phyloP scores from a whole-genome alignment of 2,113 vertebrate genomes.

The Raja brachyura region DNA sequence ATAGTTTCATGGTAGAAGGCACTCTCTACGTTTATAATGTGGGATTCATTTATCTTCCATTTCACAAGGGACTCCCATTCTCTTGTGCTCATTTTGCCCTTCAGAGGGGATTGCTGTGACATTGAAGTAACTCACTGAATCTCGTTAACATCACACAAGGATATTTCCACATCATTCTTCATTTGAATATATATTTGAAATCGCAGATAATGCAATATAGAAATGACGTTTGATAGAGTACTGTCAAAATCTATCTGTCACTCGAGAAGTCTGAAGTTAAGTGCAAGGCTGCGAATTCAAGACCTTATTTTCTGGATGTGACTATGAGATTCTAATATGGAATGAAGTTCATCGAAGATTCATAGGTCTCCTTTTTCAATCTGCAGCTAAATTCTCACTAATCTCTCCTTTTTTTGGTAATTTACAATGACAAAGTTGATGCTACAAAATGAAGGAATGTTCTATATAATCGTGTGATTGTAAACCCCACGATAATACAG shows the following conservation, averaged over 20 bases:
- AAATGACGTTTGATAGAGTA: not conserved
- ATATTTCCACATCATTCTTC: not conserved
- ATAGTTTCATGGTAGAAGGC: conserved; percentile 23
- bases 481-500: not conserved
- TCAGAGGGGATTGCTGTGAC: not conserved
- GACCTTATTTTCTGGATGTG: not conserved
- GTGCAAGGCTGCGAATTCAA: not conserved
- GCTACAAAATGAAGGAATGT: not conserved
- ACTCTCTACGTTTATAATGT: not conserved
- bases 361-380: not conserved
- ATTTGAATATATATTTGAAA: not conserved
- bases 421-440: not conserved
- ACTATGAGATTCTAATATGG: not conserved
- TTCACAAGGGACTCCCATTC: not conserved
- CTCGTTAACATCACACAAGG: not conserved
- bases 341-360: not conserved
- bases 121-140: not conserved
- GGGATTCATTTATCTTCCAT: conserved; percentile 22
- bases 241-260: conserved; percentile 14
- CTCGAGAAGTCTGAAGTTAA: not conserved
- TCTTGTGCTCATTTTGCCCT: not conserved
- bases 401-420: not conserved
- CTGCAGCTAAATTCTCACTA: not conserved
- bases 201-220: not conserved
- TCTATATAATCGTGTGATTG: not conserved